phyloP scores from a whole-genome alignment of 2,888 invertebrate species.

The Coecobrya sp. region DNA sequence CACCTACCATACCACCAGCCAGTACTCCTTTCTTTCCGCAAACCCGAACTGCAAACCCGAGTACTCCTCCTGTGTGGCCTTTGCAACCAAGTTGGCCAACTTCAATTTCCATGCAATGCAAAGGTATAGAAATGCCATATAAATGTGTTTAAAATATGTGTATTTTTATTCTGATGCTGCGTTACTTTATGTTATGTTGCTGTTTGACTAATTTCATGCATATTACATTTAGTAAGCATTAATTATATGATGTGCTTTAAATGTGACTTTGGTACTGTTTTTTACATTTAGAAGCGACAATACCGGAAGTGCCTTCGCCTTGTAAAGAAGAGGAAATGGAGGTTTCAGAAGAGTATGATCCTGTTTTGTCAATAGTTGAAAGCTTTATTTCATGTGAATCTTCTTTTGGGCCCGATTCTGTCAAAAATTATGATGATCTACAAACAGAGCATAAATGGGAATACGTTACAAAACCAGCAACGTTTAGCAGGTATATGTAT shows the following conservation, averaged over 20 bases:
- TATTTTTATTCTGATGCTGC: no score
- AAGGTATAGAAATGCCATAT: slow-evolving; percentile 61
- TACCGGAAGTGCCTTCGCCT: slow-evolving; percentile 70
- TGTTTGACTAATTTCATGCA: no score
- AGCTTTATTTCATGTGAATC: slow-evolving; percentile 44
- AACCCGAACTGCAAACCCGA: neutral
- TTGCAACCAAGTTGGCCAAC: slow-evolving; percentile 70
- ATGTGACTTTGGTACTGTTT: neutral
- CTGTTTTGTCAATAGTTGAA: slow-evolving; percentile 62
- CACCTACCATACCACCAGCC: slow-evolving; percentile 79
- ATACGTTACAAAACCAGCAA: neutral
- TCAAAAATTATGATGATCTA: neutral
- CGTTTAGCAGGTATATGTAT: neutral
- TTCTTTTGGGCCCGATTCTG: neutral
- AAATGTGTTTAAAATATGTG: neutral
- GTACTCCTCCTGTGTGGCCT: slow-evolving; percentile 77
- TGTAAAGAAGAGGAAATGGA: slow-evolving; percentile 75
- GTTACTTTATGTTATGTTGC: no score
- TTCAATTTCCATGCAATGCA: slow-evolving; percentile 27
- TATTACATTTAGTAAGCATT: no score
- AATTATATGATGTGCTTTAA: no score
- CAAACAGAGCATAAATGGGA: neutral
- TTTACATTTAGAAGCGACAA: slow-evolving; percentile 38
- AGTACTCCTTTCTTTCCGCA: slow-evolving; percentile 65
- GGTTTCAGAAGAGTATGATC: slow-evolving; percentile 49